Evolutionary conservation across 2,888 invertebrate genomes (phyloP), one percentile per base, ranked within the genome.

Genomic region (Ametastegia equiseti): DNA sequence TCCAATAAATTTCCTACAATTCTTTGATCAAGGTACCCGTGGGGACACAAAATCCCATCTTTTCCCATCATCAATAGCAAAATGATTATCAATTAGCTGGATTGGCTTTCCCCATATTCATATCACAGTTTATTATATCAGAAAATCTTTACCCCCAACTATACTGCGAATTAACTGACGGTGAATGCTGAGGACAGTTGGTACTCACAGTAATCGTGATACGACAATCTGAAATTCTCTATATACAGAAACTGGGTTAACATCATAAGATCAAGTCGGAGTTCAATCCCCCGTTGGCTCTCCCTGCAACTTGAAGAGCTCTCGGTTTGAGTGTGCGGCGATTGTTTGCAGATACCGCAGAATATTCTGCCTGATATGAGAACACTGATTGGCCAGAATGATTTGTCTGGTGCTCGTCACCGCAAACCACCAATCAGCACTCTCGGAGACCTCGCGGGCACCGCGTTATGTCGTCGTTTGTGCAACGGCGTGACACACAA

Each of bases 401-500:
- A 63, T 78, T 60, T 30, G 60, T 42, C 42, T 23, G 78, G 63
- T 39, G 30, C 27, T 13, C 60, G 27, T 19, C 36, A 30, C 78
- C 78, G 15, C 78, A 60, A 60, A 78, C 78, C 78, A 78, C 78
- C 78, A 78, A 78, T 78, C 78, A 78, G 78, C 45, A 78, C 39
- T 33, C 27, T 30, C 36, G 19, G 39, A 54, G 11, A 33, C 36
- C 50, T 75, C 36, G n/a, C n/a, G 54, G 36, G 11, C 75, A 75
- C 54, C n/a, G 33, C 36, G 60, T 60, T 30, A 30, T 60, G 30
- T 2, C 15, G 54, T n/a, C 75, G 50, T 75, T 75, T 33, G 75
- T 75, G 50, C 54, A 54, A 6, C 54, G 50, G 54, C 23, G 30
- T 47, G 42, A 27, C 19, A 47, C 30, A 42, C 23, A n/a, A 23